Percentiles rank a stretch among this genome's conserved stretches.
These are phyloP conservation scores for Cyclophora punctaria DNA, from an alignment of 2,888 invertebrate species.

Conservation along the genomic window DNA sequence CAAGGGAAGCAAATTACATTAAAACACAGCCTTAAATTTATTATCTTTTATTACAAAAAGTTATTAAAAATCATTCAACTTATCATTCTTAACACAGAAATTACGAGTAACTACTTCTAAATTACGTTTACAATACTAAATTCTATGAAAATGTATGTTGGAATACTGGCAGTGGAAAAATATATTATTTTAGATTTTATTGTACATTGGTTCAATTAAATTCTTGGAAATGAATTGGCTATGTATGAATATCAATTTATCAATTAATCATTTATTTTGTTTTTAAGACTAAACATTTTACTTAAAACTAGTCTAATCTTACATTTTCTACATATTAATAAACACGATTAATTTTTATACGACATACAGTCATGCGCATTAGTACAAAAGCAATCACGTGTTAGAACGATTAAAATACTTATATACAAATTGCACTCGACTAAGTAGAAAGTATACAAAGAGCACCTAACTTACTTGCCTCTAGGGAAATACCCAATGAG, in stretches of 20 bases:
- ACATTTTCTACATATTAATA: constrained; percentile 20
- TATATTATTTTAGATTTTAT: constrained; percentile 46
- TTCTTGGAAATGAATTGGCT: constrained; percentile 22
- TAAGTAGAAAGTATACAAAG: constrained; percentile 37
- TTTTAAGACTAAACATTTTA: constrained; percentile 7
- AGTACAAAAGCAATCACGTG: constrained; percentile 24
- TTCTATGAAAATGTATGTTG: constrained; percentile 57
- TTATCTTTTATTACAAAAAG: constrained; percentile 70
- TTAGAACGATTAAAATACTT: constrained; percentile 27
- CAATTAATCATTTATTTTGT: not conserved
- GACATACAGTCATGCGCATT: constrained; percentile 19
- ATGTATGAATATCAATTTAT: constrained; percentile 2
- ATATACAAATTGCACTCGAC: constrained; percentile 49
- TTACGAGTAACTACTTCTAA: constrained; percentile 28
- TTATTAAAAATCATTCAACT: constrained; percentile 73
- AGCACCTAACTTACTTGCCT: constrained; percentile 41
- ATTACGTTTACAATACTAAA: constrained; percentile 34
- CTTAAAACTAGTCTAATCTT: constrained; percentile 3
- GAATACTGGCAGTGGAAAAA: constrained; percentile 76
- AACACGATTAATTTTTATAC: constrained; percentile 27
- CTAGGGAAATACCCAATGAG: constrained; percentile 2
- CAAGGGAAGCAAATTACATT: no score
- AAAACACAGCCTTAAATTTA: constrained; percentile 10
- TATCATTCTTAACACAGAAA: constrained; percentile 44
- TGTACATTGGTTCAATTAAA: constrained; percentile 37